Percentiles rank a stretch among this genome's conserved stretches.
phyloP scores from a whole-genome alignment of 2,113 vertebrate species.

The Mobula birostris region DNA sequence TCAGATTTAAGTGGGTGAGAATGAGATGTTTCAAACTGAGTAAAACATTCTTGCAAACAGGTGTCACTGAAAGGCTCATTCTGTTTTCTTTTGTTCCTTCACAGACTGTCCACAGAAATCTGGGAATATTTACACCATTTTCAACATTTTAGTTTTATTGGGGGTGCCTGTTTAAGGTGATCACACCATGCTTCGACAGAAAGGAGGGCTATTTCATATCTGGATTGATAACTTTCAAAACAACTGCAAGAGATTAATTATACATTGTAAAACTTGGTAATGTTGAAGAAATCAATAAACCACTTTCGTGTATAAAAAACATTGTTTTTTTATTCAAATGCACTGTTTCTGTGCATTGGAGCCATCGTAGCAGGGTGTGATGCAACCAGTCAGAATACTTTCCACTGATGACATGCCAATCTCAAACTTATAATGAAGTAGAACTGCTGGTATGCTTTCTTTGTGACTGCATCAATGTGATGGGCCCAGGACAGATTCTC shows the following conservation, averaged over 20 bases:
- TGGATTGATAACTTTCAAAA: background rate
- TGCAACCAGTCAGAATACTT: no score
- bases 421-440: no score
- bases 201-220: background rate
- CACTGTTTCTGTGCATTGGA: background rate
- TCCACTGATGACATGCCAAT: no score
- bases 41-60: background rate
- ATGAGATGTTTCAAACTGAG: background rate
- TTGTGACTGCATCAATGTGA: no score
- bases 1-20: background rate
- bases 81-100: background rate
- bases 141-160: background rate
- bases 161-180: constrained; percentile 3
- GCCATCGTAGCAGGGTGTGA: background rate
- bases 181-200: background rate
- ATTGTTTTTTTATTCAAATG: background rate
- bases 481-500: no score
- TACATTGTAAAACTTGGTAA: constrained; percentile 3
- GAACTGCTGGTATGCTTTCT: no score
- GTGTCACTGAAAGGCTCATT: background rate
- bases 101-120: background rate
- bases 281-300: constrained; percentile 26
- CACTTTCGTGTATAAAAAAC: constrained; percentile 5
- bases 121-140: background rate
- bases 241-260: constrained; percentile 27